phyloP scores from a whole-genome alignment of 2,888 invertebrate species.

The Euphydryas editha region DNA sequence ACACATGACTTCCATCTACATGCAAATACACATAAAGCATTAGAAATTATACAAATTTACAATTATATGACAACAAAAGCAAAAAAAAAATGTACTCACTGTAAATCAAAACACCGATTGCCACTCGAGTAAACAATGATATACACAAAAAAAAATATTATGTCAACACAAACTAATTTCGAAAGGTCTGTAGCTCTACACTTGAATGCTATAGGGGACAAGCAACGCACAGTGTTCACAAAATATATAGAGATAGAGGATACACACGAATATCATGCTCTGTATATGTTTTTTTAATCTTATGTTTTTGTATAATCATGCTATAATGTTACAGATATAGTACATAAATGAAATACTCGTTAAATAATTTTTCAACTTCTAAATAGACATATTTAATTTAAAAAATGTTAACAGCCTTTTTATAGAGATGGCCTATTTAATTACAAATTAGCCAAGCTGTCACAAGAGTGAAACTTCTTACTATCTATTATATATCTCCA shows the following conservation, averaged over 20 bases:
- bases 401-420: neutral
- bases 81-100: constrained; percentile 30
- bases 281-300: constrained; percentile 5
- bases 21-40: constrained; percentile 40
- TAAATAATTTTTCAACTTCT: neutral
- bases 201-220: constrained; percentile 71
- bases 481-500: neutral
- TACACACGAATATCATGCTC: constrained; percentile 41
- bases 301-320: constrained; percentile 19
- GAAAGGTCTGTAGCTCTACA: constrained; percentile 69
- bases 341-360: neutral
- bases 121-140: constrained; percentile 19
- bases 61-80: constrained; percentile 31
- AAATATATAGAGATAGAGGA: constrained; percentile 43
- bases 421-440: neutral
- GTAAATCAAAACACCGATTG: constrained; percentile 14
- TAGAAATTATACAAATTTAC: constrained; percentile 25
- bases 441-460: neutral
- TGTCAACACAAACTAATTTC: constrained; percentile 48
- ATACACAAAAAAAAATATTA: constrained; percentile 37
- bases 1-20: constrained; percentile 27
- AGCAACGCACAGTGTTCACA: constrained; percentile 74
- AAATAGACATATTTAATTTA: neutral
- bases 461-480: constrained; percentile 4
- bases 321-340: constrained; percentile 12